phyloP scores from a whole-genome alignment of 2,113 vertebrate genomes.

The Pseudorasbora parva region DNA sequence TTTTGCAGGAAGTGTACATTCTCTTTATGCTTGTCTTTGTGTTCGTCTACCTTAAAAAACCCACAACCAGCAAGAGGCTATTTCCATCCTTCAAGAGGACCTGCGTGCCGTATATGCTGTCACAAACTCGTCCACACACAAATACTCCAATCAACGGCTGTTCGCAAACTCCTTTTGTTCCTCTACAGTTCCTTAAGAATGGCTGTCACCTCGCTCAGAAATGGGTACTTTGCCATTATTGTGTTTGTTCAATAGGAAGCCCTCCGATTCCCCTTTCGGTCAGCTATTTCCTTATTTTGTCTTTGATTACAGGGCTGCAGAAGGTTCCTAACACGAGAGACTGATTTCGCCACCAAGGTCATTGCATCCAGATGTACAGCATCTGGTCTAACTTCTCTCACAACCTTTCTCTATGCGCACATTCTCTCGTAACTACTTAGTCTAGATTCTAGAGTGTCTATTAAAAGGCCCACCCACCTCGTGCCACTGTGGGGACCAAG shows the following conservation, averaged over 20 bases:
- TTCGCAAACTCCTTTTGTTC: slow-evolving; percentile 20
- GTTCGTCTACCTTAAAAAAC: slow-evolving; percentile 2
- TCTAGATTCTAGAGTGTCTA: background rate
- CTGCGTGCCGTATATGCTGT: background rate
- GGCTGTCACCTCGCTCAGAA: slow-evolving; percentile 20
- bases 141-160: slow-evolving; percentile 7
- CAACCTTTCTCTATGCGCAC: slow-evolving; percentile 1
- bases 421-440: slow-evolving; percentile 4
- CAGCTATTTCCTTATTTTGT: background rate
- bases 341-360: slow-evolving; percentile 25
- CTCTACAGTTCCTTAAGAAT: slow-evolving; percentile 2
- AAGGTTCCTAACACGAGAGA: background rate
- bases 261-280: background rate
- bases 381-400: background rate
- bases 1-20: background rate
- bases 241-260: slow-evolving; percentile 24
- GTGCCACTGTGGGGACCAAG: slow-evolving; percentile 11
- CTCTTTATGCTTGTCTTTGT: slow-evolving; percentile 10
- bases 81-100: slow-evolving; percentile 4
- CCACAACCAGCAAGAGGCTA: background rate
- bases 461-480: slow-evolving; percentile 25
- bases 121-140: background rate
- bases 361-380: slow-evolving; percentile 24
- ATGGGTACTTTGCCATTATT: slow-evolving; percentile 32
- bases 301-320: background rate